Evolutionary conservation across 23 tunicate genomes (phyloP).

Genomic region (Trididemnum nubilum): DNA sequence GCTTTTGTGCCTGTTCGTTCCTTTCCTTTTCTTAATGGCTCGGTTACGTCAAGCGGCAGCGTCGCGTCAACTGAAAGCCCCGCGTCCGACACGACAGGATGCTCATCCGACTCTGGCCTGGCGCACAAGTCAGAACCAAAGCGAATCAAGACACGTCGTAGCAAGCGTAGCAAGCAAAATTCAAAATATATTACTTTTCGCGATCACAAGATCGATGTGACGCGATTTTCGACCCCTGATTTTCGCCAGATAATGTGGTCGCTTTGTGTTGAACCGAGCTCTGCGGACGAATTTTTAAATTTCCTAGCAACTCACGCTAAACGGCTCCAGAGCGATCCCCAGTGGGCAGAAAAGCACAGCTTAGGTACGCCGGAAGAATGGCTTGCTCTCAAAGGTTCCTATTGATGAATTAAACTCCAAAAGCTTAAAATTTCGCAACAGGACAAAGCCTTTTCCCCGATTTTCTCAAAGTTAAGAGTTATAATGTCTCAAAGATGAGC

Average conservation of each 20-base stretch:
- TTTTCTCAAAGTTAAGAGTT: no score
- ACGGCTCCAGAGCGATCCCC: constrained; percentile 50
- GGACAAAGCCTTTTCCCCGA: no score
- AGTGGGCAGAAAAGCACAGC: constrained; percentile 56
- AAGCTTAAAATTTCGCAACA: not conserved
- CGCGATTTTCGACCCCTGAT: constrained; percentile 56
- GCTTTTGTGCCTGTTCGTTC: constrained; percentile 2
- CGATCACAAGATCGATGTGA: constrained; percentile 72
- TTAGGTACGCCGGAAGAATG: constrained; percentile 72
- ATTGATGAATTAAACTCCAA: constrained; percentile 28
- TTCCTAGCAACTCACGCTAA: constrained; percentile 57
- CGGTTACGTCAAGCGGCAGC: constrained; percentile 17
- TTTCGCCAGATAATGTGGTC: constrained; percentile 84
- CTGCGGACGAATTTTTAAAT: constrained; percentile 60
- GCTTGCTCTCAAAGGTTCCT: constrained; percentile 60
- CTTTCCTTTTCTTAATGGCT: constrained; percentile 15
- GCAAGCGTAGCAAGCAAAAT: constrained; percentile 2
- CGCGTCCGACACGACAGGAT: constrained; percentile 19
- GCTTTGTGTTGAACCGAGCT: constrained; percentile 39
- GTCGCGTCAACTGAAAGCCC: constrained; percentile 2
- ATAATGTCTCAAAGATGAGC: no score
- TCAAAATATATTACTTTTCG: constrained; percentile 36
- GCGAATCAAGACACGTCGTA: not conserved
- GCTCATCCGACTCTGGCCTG: constrained; percentile 46
- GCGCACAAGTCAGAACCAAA: not conserved